phyloP scores from a whole-genome alignment of 2,797 vertebrate species.

The Bufotes viridis region DNA sequence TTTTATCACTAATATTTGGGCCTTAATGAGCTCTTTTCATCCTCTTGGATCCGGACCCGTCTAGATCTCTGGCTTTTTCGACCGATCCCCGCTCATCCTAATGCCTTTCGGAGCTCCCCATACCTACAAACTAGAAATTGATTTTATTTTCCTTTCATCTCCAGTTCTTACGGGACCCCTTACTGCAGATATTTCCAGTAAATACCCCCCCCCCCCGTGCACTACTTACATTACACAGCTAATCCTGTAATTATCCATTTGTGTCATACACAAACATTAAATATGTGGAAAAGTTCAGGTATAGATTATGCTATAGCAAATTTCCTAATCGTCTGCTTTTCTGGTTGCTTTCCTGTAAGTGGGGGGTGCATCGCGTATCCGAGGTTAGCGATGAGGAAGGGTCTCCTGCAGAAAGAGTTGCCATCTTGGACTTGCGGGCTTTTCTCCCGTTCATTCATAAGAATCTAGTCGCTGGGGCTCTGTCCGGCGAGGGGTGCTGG shows the following conservation, averaged over 20 bases:
- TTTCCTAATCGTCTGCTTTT: background rate
- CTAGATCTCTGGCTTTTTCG: background rate
- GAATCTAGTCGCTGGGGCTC: too few relatives aligned
- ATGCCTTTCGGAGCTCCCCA: background rate
- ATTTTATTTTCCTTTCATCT: background rate
- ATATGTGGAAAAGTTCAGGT: background rate
- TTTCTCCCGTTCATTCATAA: too few relatives aligned
- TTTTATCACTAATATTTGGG: conserved; percentile 2
- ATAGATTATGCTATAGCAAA: background rate
- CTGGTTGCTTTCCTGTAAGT: background rate
- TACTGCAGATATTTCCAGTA: background rate
- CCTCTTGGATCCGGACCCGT: background rate
- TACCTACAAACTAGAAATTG: background rate
- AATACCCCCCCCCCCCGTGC: background rate
- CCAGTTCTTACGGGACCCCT: background rate
- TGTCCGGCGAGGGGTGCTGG: too few relatives aligned
- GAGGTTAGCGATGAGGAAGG: too few relatives aligned
- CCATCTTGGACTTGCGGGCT: too few relatives aligned
- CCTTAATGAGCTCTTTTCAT: background rate
- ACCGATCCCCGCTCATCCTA: background rate
- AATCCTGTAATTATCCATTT: background rate
- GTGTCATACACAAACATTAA: background rate
- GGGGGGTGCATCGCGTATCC: background rate
- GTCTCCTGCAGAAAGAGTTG: too few relatives aligned
- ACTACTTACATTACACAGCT: background rate